phyloP scores from a whole-genome alignment of 2,797 vertebrate genomes.

The Orestias chungarensis region DNA sequence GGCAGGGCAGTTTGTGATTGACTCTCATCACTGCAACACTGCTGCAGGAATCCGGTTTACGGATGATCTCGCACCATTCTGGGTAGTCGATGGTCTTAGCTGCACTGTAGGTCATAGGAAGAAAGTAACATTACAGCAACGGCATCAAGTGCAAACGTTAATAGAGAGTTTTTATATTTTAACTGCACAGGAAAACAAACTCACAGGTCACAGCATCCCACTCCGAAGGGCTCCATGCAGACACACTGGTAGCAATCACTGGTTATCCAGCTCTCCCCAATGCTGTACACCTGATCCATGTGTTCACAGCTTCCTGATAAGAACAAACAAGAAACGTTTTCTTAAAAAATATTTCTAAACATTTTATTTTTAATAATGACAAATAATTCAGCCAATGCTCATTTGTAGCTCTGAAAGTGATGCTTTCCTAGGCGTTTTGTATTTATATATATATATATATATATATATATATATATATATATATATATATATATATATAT shows the following conservation, averaged over 20 bases:
- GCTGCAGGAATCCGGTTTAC: constrained; percentile 78
- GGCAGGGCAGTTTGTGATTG: constrained; percentile 81
- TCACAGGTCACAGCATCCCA: constrained; percentile 83
- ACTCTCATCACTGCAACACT: constrained; percentile 80
- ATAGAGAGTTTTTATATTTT: not conserved
- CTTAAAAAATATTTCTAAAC: not conserved
- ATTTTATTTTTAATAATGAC: not conserved
- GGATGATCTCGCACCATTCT: constrained; percentile 81
- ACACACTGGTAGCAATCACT: constrained; percentile 79
- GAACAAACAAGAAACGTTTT: not conserved
- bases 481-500: no score
- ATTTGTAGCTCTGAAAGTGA: not conserved
- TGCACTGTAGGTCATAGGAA: constrained; percentile 57
- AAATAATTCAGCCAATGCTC: not conserved
- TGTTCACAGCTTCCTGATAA: constrained; percentile 77
- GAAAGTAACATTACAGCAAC: not conserved
- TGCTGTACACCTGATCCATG: constrained; percentile 70
- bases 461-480: no score
- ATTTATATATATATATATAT: no score
- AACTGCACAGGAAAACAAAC: constrained; percentile 29
- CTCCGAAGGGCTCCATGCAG: constrained; percentile 83
- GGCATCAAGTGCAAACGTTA: not conserved
- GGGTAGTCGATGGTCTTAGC: constrained; percentile 80
- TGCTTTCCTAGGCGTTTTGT: not conserved
- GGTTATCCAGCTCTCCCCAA: constrained; percentile 81